phyloP scores from a whole-genome alignment of 92 coral and sea anemone species.

The Desmophyllum pertusum region DNA sequence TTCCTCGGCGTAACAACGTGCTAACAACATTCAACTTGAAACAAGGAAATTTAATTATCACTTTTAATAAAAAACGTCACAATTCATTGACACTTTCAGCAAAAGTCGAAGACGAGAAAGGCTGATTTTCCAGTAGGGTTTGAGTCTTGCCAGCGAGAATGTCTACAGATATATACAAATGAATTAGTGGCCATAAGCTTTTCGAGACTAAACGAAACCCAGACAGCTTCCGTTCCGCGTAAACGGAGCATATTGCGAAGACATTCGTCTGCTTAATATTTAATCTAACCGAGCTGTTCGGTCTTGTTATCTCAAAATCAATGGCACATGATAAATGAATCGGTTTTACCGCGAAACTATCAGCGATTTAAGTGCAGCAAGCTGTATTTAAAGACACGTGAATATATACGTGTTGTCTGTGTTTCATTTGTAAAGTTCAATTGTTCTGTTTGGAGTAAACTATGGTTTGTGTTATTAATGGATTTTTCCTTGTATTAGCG shows the following conservation, averaged over 20 bases:
- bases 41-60: slow-evolving; percentile 25
- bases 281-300: background rate
- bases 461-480: background rate
- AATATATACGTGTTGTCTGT: no score
- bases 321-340: background rate
- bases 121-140: background rate
- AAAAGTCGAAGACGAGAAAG: slow-evolving; percentile 10
- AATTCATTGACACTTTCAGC: slow-evolving; percentile 1
- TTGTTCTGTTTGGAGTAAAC: background rate
- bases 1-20: background rate
- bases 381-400: background rate
- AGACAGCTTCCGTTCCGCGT: background rate
- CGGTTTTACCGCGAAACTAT: background rate
- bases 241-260: background rate
- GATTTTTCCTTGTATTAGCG: background rate
- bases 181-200: background rate
- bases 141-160: background rate
- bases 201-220: background rate
- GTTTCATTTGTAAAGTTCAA: background rate
- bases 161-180: background rate
- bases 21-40: slow-evolving; percentile 16
- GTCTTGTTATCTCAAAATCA: background rate
- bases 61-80: background rate
- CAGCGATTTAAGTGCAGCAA: background rate
- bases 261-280: background rate